These are phyloP conservation scores for Tiliacea citrago DNA, from an alignment of 2,888 invertebrate genomes.

Conservation along the genomic window DNA sequence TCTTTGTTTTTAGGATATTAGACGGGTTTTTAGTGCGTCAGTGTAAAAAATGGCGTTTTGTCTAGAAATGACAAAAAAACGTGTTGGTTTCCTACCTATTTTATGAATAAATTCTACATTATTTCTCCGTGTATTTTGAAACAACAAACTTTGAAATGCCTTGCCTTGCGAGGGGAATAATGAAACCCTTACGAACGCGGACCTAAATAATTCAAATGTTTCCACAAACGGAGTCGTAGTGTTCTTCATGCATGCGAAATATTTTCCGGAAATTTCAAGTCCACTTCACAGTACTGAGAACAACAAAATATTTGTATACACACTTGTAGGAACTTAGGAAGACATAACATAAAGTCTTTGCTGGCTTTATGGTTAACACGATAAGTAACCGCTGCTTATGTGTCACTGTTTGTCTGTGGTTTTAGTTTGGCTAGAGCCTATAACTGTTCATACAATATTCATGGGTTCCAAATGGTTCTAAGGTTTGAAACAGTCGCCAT, in stretches of 20 bases:
- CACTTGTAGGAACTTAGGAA: constrained; percentile 20
- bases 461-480: neutral
- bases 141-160: constrained; percentile 25
- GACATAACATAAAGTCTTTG: constrained; percentile 30
- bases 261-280: constrained; percentile 55
- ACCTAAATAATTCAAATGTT: constrained; percentile 57
- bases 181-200: constrained; percentile 49
- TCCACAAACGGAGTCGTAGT: constrained; percentile 41
- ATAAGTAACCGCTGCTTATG: constrained; percentile 7
- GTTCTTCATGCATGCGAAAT: constrained; percentile 57
- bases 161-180: constrained; percentile 35
- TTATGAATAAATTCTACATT: constrained; percentile 13
- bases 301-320: constrained; percentile 41
- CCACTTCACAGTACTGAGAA: constrained; percentile 34
- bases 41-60: constrained; percentile 11
- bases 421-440: neutral
- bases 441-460: constrained; percentile 12
- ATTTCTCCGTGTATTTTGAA: constrained; percentile 35
- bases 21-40: neutral
- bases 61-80: constrained; percentile 15
- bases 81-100: neutral
- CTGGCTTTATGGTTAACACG: constrained; percentile 32
- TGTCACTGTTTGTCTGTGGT: constrained; percentile 7
- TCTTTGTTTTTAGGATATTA: constrained; percentile 7
- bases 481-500: neutral